phyloP scores from a whole-genome alignment of 2,797 vertebrate species.

The Eulemur mongoz region DNA sequence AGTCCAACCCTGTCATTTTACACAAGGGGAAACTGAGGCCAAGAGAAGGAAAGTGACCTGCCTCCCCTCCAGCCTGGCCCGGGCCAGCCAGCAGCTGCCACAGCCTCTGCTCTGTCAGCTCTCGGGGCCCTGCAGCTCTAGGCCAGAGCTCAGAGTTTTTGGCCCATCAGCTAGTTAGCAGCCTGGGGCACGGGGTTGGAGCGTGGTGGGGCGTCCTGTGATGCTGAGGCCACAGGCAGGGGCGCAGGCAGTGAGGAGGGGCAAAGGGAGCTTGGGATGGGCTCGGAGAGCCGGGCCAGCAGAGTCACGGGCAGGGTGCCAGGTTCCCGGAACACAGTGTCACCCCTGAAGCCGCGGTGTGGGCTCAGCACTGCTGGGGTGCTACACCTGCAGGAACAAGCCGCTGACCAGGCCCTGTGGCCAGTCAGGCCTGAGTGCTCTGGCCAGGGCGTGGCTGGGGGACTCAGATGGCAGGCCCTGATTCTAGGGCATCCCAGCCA shows the following conservation, averaged over 20 bases:
- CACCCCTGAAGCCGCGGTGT: not conserved
- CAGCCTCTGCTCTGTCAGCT: rapidly evolving
- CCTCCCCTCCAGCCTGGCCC: not conserved
- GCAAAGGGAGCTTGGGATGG: not conserved
- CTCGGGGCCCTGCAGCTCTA: not conserved
- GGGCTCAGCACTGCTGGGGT: rapidly evolving
- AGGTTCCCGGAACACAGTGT: not conserved
- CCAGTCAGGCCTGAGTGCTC: not conserved
- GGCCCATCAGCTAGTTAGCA: not conserved
- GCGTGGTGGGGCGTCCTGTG: not conserved
- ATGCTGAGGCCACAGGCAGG: not conserved
- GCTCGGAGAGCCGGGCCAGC: not conserved
- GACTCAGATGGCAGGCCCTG: not conserved
- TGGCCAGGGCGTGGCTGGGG: too few relatives aligned
- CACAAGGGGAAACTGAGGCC: not conserved
- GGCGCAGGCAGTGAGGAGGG: not conserved
- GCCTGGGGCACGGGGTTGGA: not conserved
- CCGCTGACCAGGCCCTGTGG: not conserved
- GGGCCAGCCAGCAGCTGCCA: not conserved
- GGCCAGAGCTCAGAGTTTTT: not conserved
- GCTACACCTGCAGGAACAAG: not conserved
- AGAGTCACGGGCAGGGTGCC: not conserved
- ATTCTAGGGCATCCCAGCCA: too few relatives aligned
- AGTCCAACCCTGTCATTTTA: not conserved
- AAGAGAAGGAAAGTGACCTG: not conserved